Evolutionary conservation across 2,888 invertebrate genomes (phyloP), one percentile per base, ranked within the genome.

Genomic region (Embidobia sp.): DNA sequence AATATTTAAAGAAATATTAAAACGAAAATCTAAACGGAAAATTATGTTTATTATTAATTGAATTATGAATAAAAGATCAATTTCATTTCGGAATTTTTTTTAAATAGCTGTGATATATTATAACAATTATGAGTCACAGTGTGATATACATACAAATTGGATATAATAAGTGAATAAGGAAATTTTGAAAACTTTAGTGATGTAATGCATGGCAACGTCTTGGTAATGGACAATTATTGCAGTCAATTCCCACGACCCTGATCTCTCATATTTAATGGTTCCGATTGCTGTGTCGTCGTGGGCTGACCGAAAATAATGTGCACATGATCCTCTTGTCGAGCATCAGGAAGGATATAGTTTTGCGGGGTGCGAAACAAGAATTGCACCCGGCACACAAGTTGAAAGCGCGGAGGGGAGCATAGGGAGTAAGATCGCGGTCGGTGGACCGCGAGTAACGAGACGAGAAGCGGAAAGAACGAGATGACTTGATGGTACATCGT

Each of bases 371-470:
- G 75, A 27, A 80, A 81, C 82, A 83, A 85, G 4, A 85, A 86
- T 89, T 89, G 89, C 88, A 89, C 89, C 89, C 89, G 89, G 89
- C 88, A 89, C 89, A 84, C 87, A 64, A 16, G 29, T 49, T 85
- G 85, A 85, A 84, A 79, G 15, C 82, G 69, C 63, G 76, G 78
- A 77, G 79, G 73, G 55, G 73, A 44, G 53, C 10, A 15, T 37
- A 16, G 61, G 18, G 51, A 40, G 69, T 40, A 67, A 66, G 70
- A 61, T 72, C 77, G 77, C 63, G 73, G 53, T 48, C 76, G 76
- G 72, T 66, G 75, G 77, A 72, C 61, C 67, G 72, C 74, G 59
- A 51, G 75, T 42, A 72, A 64, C 49, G 73, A 72, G 78, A 67
- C 70, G 75, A 78, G 77, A 75, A 79, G 66, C 74, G 78, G 75